A percentile compares a stretch with the other conserved stretches of the same genome.
Conservation (phyloP, 2,113 vertebrate genomes). For the Taxidea taxus region DNA sequence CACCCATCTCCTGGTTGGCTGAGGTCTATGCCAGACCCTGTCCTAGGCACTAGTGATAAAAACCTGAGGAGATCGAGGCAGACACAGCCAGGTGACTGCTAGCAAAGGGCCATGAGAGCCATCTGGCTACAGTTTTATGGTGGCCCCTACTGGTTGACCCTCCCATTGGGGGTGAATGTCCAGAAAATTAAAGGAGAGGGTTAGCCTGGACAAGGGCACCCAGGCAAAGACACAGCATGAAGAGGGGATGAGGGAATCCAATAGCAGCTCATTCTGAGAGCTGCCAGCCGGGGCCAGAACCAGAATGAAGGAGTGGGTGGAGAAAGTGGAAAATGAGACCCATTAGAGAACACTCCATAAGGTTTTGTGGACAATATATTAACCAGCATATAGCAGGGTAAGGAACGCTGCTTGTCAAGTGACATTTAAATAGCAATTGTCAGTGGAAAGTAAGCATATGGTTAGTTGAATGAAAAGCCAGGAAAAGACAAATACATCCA, state of each 20-base stretch:
- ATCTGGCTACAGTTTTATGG: not conserved
- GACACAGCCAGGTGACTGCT: not conserved
- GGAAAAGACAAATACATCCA: slow-evolving; percentile 65
- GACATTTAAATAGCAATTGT: slow-evolving; percentile 82
- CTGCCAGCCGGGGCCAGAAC: not conserved
- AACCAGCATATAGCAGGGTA: slow-evolving; percentile 19
- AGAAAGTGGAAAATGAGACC: not conserved
- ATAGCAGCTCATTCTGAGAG: not conserved
- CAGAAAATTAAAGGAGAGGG: not conserved
- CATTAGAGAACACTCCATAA: slow-evolving; percentile 17
- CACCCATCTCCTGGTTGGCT: not conserved
- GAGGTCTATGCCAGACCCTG: not conserved
- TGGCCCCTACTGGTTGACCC: not conserved
- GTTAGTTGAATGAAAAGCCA: slow-evolving; percentile 68
- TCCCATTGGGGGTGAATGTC: not conserved
- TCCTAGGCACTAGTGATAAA: not conserved
- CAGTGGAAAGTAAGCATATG: slow-evolving; percentile 78
- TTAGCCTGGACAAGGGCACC: not conserved
- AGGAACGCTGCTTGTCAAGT: slow-evolving; percentile 79
- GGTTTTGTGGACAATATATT: slow-evolving; percentile 59
- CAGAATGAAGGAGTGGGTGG: not conserved
- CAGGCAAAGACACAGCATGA: not conserved
- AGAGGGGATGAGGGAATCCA: not conserved
- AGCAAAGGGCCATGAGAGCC: not conserved
- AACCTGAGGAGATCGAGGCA: not conserved